phyloP scores from a whole-genome alignment of 2,113 vertebrate genomes.

The Prietella phreatophila region DNA sequence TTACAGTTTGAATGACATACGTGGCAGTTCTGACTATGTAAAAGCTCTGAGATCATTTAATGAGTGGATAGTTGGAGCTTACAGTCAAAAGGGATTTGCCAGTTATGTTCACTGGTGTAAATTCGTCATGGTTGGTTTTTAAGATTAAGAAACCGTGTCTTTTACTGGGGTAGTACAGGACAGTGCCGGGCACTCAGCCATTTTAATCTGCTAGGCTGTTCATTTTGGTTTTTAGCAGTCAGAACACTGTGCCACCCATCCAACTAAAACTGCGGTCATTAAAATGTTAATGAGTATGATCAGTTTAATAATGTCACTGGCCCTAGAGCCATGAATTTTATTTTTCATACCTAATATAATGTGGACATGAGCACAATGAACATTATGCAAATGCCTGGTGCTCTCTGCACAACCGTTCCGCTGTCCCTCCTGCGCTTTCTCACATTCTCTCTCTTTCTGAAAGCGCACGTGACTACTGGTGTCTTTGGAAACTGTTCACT shows the following conservation, averaged over 20 bases:
- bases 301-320: constrained; percentile 70
- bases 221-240: constrained; percentile 15
- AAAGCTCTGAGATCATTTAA: not conserved
- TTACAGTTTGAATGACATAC: not conserved
- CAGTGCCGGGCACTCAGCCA: not conserved
- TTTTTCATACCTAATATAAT: constrained; percentile 58
- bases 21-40: not conserved
- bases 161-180: not conserved
- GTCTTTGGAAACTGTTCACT: not conserved
- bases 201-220: constrained; percentile 15
- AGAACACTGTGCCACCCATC: constrained; percentile 49
- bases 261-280: constrained; percentile 53
- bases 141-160: constrained; percentile 9
- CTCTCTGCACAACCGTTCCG: not conserved
- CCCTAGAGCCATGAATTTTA: constrained; percentile 62
- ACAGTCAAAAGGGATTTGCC: not conserved
- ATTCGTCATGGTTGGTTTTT: not conserved
- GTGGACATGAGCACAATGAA: constrained; percentile 59
- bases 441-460: constrained; percentile 6
- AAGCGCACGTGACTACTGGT: not conserved
- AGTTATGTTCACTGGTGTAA: constrained; percentile 9
- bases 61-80: not conserved
- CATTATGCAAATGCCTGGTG: constrained; percentile 43
- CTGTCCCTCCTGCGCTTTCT: not conserved
- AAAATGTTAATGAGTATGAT: constrained; percentile 71